Base-by-base conservation (phyloP, 2,888 invertebrate genomes). In the Pyrgus malvae region DNA sequence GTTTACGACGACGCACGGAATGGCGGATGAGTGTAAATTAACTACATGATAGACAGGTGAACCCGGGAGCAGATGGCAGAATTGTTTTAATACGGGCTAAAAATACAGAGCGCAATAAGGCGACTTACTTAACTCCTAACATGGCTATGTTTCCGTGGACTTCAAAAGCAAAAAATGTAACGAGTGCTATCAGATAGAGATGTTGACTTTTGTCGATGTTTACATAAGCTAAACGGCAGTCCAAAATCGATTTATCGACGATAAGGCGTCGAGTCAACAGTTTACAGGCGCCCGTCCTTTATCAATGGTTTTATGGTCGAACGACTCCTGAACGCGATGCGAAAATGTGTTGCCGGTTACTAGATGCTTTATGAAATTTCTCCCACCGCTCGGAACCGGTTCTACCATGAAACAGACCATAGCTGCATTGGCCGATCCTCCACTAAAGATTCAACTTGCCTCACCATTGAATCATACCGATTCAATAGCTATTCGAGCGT, bases 181-280 rank as follows among this genome's bases (percentile, higher is more conserved):
- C 79, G 78, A 72, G 68, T 72, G 69, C 78, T 88, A 88, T 84
- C 88, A 74, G 88, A 85, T 88, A 86, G 72, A 76, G 71, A 67
- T 88, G 76, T 89, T 86, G 86, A 89, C 87, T 81, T 79, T 77
- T 72, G 78, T 77, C 75, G 63, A 69, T 86, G 83, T 90, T 88
- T 80, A 84, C 87, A 70, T 76, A 89, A 76, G 81, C 87, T 79
- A 88, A 88, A 86, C 90, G 90, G 89, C 88, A 89, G 88, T 87
- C 88, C 71, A 80, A 80, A 82, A 74, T 79, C 80, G 88, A 88
- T 88, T 38, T 88, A 88, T 74, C 73, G 64, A 64, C 66, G 87
- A 88, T 87, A 88, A 86, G 74, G 69, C 62, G 70, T 64, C 61
- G 59, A 78, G 83, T 83, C 79, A 85, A 83, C 77, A 85, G 73